A percentile compares a stretch with the other conserved stretches of the same genome.
These are phyloP conservation scores for Philaethria dido DNA, from an alignment of 2,888 invertebrate genomes.

Conservation along the genomic window DNA sequence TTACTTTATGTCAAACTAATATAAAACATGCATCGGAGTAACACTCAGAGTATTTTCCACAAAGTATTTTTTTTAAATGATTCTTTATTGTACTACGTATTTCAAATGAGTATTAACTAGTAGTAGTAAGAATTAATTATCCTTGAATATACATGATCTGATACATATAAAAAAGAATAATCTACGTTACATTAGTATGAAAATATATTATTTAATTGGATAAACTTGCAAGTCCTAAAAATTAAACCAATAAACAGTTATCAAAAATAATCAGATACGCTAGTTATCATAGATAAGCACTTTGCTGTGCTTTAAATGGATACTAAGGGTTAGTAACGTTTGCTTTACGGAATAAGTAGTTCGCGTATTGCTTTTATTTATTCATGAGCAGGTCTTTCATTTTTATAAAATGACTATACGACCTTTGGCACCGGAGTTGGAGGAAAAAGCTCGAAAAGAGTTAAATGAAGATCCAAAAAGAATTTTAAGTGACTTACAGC, in stretches of 20 bases:
- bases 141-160: too few relatives aligned
- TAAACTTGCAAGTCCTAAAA: neutral
- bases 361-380: neutral
- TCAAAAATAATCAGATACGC: conserved; percentile 14
- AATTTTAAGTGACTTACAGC: conserved; percentile 68
- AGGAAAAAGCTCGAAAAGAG: conserved; percentile 68
- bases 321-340: conserved; percentile 3
- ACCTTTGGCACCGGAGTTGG: conserved; percentile 52
- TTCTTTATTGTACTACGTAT: neutral
- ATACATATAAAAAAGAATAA: neutral
- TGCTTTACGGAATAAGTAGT: neutral
- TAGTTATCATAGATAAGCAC: conserved; percentile 17
- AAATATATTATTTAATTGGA: neutral
- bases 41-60: neutral
- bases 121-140: too few relatives aligned
- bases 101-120: too few relatives aligned
- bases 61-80: neutral
- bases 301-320: neutral
- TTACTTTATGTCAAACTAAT: conserved; percentile 2
- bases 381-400: neutral
- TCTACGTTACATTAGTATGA: neutral
- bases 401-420: conserved; percentile 51
- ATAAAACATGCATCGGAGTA: conserved; percentile 9
- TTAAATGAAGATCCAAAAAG: conserved; percentile 77
- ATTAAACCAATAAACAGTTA: conserved; percentile 2